phyloP scores from a whole-genome alignment of 2,797 vertebrate species.

The Peromyscus melanophrys region DNA sequence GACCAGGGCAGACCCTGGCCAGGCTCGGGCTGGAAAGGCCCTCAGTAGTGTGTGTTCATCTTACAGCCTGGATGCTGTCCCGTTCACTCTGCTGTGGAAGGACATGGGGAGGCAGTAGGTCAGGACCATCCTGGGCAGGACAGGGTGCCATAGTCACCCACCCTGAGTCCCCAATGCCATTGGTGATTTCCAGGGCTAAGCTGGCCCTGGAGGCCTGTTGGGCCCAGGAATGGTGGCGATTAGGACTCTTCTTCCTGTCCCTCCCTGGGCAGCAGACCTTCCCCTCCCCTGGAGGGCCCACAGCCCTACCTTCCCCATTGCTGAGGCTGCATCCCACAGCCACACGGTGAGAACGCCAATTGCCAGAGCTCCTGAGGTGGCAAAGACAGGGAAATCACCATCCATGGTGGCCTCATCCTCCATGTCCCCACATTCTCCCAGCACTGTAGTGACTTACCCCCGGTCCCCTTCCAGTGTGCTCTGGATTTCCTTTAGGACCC shows the following conservation, averaged over 20 bases:
- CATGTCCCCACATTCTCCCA: accelerated
- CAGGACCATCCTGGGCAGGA: not conserved
- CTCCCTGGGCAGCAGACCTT: not conserved
- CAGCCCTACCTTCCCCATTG: constrained; percentile 89
- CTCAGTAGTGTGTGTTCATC: constrained; percentile 80
- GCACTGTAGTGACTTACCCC: constrained; percentile 90
- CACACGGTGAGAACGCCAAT: constrained; percentile 87
- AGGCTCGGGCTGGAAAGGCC: not conserved
- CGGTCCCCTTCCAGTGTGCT: constrained; percentile 96
- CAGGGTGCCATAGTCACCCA: not conserved
- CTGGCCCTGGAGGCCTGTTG: not conserved
- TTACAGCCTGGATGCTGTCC: accelerated
- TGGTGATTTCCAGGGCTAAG: not conserved
- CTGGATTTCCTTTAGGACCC: constrained; percentile 97
- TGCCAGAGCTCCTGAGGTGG: constrained; percentile 87
- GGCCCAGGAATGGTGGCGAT: too few relatives aligned
- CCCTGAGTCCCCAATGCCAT: not conserved
- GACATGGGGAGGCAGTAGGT: not conserved
- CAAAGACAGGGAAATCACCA: constrained; percentile 71
- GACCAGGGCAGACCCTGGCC: not conserved
- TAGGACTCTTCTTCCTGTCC: not conserved
- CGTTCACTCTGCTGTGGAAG: constrained; percentile 65
- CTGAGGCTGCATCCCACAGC: constrained; percentile 86
- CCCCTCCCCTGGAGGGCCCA: not conserved
- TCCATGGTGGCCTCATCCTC: not conserved